Percentiles rank a stretch among this genome's conserved stretches.
phyloP scores from a whole-genome alignment of 2,113 vertebrate species.

The Eudyptes chrysolophus region DNA sequence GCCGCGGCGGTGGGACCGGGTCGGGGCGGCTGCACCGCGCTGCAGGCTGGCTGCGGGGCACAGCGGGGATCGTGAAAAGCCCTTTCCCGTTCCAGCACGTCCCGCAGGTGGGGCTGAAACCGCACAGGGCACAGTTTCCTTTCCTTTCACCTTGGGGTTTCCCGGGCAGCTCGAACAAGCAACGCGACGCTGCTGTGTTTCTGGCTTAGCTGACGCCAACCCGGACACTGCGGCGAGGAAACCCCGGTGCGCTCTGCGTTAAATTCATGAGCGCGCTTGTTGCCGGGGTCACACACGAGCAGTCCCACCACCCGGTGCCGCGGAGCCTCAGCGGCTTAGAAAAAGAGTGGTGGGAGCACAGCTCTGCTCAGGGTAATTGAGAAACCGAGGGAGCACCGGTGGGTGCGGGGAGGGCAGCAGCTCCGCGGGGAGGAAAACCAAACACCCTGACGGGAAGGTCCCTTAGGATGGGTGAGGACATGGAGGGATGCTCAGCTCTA shows the following conservation, averaged over 20 bases:
- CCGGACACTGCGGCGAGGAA: rapidly evolving
- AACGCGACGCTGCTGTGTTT: neutral
- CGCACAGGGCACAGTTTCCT: rapidly evolving
- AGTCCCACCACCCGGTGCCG: neutral
- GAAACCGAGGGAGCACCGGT: neutral
- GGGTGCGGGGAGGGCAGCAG: neutral
- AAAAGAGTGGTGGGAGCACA: neutral
- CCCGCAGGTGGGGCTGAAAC: rapidly evolving
- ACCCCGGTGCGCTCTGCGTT: rapidly evolving
- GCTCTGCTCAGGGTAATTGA: neutral
- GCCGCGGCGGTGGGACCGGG: rapidly evolving
- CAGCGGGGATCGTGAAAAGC: neutral
- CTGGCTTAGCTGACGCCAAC: neutral
- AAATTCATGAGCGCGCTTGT: rapidly evolving
- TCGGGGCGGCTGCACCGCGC: neutral
- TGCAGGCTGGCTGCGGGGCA: neutral
- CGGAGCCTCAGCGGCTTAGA: neutral
- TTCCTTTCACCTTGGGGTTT: neutral
- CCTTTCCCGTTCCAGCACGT: rapidly evolving
- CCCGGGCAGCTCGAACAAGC: neutral
- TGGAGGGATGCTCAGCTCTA: neutral
- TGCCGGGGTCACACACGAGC: rapidly evolving
- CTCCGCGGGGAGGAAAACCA: neutral
- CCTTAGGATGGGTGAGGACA: neutral
- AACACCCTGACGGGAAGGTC: neutral